Conservation (phyloP, 2,888 invertebrate genomes). For the Calliphora vomitoria region DNA sequence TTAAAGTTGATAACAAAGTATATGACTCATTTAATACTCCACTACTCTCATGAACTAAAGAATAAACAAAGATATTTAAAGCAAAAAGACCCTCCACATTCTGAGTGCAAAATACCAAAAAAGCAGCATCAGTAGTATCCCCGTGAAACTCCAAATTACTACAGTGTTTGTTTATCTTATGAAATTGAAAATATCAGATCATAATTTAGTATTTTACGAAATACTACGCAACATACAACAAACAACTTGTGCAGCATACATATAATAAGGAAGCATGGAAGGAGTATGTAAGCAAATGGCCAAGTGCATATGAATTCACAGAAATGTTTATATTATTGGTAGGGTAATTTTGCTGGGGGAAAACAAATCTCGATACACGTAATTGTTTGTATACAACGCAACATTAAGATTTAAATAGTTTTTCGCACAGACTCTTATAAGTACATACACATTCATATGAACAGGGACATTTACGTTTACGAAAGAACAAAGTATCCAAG, state of each 20-base stretch:
- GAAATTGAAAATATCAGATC: slow-evolving; percentile 57
- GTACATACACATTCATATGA: slow-evolving; percentile 15
- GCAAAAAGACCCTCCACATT: slow-evolving; percentile 29
- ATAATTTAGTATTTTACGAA: slow-evolving; percentile 51
- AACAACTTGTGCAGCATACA: neutral
- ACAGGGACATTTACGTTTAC: slow-evolving; percentile 29
- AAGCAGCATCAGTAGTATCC: slow-evolving; percentile 5
- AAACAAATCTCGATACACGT: slow-evolving; percentile 54
- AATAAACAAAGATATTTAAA: slow-evolving; percentile 19
- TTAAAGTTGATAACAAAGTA: neutral
- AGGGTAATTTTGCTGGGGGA: neutral
- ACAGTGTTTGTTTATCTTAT: slow-evolving; percentile 58
- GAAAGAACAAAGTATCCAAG: slow-evolving; percentile 26
- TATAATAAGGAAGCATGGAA: neutral
- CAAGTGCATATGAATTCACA: slow-evolving; percentile 17
- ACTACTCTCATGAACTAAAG: neutral
- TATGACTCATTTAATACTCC: neutral
- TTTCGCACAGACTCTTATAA: slow-evolving; percentile 1
- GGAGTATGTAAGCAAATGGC: slow-evolving; percentile 24
- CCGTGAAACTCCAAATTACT: slow-evolving; percentile 61
- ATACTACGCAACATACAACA: neutral
- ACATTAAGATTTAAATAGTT: slow-evolving; percentile 61
- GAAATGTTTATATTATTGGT: neutral
- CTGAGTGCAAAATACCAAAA: neutral
- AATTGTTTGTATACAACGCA: slow-evolving; percentile 39